Conservation (phyloP, 2,797 vertebrate species). For the Characodon lateralis region DNA sequence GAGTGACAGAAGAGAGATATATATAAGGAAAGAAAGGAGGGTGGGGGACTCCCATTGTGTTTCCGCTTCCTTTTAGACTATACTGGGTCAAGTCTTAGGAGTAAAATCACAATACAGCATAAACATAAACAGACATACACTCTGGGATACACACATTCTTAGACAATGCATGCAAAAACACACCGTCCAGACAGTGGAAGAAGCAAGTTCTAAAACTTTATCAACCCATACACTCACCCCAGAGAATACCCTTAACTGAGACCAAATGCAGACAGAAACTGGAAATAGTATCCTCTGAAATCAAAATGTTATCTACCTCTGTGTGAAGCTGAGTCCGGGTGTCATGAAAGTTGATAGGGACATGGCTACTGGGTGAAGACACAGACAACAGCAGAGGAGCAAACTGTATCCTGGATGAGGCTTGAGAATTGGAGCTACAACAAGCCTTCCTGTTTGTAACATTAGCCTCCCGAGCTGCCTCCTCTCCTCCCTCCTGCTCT, state of each 20-base stretch:
- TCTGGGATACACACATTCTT: slow-evolving; percentile 51
- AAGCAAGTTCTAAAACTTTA: slow-evolving; percentile 72
- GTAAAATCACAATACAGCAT: slow-evolving; percentile 71
- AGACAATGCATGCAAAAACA: slow-evolving; percentile 52
- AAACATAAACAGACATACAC: slow-evolving; percentile 51
- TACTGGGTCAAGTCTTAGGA: slow-evolving; percentile 74
- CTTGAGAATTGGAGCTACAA: slow-evolving; percentile 16
- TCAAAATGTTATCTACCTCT: slow-evolving; percentile 56
- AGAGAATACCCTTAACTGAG: slow-evolving; percentile 77
- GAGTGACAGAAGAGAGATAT: slow-evolving; percentile 60
- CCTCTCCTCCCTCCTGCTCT: slow-evolving; percentile 21
- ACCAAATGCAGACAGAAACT: slow-evolving; percentile 60
- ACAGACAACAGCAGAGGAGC: slow-evolving; percentile 35
- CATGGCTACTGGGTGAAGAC: slow-evolving; percentile 51
- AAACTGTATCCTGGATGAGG: slow-evolving; percentile 23
- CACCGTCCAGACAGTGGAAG: slow-evolving; percentile 61
- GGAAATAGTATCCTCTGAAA: slow-evolving; percentile 59
- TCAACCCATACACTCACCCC: slow-evolving; percentile 75
- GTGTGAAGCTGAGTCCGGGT: slow-evolving; percentile 65
- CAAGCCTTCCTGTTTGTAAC: slow-evolving; percentile 30
- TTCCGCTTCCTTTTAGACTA: slow-evolving; percentile 75
- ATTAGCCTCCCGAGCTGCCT: slow-evolving; percentile 22
- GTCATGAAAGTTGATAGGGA: slow-evolving; percentile 68
- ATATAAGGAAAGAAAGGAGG: slow-evolving; percentile 36
- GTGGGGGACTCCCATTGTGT: slow-evolving; percentile 69